Evolutionary conservation across 2,113 vertebrate genomes (phyloP).

Genomic region (Electrona antarctica): DNA sequence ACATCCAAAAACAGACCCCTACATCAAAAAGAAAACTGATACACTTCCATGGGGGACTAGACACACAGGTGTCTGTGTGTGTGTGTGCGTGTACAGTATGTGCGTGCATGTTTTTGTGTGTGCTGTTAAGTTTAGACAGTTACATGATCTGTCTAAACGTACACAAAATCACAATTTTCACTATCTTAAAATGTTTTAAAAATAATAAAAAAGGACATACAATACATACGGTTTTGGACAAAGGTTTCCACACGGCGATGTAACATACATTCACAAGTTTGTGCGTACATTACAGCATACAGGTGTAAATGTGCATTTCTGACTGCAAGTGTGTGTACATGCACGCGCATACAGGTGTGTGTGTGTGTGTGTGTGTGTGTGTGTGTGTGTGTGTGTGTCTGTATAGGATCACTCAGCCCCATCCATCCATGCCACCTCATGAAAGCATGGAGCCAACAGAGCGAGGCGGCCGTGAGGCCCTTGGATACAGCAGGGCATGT

Average conservation of each 20-base stretch:
- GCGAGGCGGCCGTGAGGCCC: constrained; percentile 12
- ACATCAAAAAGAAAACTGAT: constrained; percentile 61
- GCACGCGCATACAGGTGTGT: too few species aligned
- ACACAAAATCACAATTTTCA: too few species aligned
- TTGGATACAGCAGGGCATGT: constrained; percentile 51
- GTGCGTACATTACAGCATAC: too few species aligned
- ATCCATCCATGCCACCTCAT: constrained; percentile 20
- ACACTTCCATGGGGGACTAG: constrained; percentile 32
- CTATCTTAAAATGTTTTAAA: too few species aligned
- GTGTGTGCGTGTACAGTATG: neutral
- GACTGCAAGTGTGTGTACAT: too few species aligned
- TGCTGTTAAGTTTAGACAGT: too few species aligned
- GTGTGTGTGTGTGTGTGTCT: constrained; percentile 17
- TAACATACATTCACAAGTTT: too few species aligned
- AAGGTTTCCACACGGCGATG: too few species aligned
- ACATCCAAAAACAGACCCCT: constrained; percentile 46
- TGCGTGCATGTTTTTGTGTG: neutral
- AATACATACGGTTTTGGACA: too few species aligned
- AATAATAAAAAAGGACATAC: too few species aligned
- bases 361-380: neutral
- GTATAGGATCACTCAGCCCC: constrained; percentile 8
- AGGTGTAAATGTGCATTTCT: too few species aligned
- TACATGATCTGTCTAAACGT: too few species aligned
- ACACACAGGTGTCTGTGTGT: constrained; percentile 50
- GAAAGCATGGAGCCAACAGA: neutral